phyloP scores from a whole-genome alignment of 2,797 vertebrate genomes.

The Myotis findleyi region DNA sequence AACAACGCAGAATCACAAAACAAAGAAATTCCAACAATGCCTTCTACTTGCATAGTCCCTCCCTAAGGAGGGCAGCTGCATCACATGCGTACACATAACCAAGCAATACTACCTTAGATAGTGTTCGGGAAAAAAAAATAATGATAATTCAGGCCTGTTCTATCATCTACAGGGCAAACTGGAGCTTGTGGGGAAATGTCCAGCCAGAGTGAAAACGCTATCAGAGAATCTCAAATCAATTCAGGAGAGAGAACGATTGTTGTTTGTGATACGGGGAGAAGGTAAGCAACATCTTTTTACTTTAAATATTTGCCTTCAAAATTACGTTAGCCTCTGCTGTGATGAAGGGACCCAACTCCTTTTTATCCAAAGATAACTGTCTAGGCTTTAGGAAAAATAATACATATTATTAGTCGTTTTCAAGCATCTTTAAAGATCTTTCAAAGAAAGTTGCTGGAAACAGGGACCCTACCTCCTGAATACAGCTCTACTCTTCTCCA shows the following conservation, averaged over 20 bases:
- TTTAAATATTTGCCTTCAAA: constrained; percentile 67
- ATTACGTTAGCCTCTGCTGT: constrained; percentile 11
- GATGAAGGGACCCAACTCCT: constrained; percentile 17
- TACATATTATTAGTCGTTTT: neutral
- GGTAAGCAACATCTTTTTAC: constrained; percentile 43
- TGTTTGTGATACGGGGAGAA: constrained; percentile 42
- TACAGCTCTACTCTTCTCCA: neutral
- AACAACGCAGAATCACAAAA: constrained; percentile 39
- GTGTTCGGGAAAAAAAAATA: neutral
- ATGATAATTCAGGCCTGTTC: neutral
- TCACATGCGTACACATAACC: neutral
- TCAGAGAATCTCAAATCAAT: constrained; percentile 3
- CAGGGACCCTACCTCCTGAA: neutral
- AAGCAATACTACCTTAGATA: neutral
- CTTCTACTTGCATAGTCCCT: neutral
- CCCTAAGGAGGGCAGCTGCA: neutral
- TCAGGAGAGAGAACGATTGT: constrained; percentile 20
- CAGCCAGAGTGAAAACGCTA: neutral
- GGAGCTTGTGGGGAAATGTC: neutral
- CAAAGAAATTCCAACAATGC: constrained; percentile 13
- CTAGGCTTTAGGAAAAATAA: neutral
- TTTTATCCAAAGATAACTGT: neutral
- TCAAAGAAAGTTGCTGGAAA: neutral
- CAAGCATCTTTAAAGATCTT: neutral
- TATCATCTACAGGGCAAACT: neutral